These are phyloP conservation scores for Drosophila serrata DNA, from an alignment of 1,140 invertebrate species.

Conservation along the genomic window DNA sequence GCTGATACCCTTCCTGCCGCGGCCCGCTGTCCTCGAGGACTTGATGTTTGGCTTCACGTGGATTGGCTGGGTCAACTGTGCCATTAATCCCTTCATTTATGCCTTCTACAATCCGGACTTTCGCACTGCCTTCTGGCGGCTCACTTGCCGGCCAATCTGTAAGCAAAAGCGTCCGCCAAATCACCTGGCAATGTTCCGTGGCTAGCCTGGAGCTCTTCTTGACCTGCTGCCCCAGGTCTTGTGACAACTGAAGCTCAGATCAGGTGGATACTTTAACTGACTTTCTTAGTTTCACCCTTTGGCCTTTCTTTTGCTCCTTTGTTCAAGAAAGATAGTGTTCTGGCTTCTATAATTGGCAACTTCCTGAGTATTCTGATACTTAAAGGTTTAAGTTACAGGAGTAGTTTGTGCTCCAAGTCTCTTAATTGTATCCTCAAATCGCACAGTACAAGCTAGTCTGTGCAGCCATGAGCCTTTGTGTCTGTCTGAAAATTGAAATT, in stretches of 20 bases:
- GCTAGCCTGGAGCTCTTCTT: slow-evolving; percentile 33
- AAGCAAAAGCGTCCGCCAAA: slow-evolving; percentile 75
- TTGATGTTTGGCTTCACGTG: slow-evolving; percentile 94
- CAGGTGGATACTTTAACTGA: slow-evolving; percentile 6
- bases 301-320: not conserved
- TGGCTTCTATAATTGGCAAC: not conserved
- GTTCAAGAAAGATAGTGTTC: not conserved
- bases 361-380: too few relatives aligned
- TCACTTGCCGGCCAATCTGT: slow-evolving; percentile 87
- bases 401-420: not conserved
- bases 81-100: slow-evolving; percentile 95
- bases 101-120: slow-evolving; percentile 93
- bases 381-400: not conserved
- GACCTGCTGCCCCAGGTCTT: not conserved
- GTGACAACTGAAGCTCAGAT: not conserved
- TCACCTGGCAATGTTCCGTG: slow-evolving; percentile 77
- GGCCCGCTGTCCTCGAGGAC: slow-evolving; percentile 86
- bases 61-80: slow-evolving; percentile 97
- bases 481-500: not conserved
- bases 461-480: not conserved
- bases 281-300: slow-evolving; percentile 6
- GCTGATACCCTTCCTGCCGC: slow-evolving; percentile 90
- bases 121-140: slow-evolving; percentile 92
- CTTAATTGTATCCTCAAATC: not conserved
- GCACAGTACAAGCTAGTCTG: not conserved